Evolutionary conservation across 2,888 invertebrate species (phyloP).

Genomic region (Nasonovia ribisnigri): DNA sequence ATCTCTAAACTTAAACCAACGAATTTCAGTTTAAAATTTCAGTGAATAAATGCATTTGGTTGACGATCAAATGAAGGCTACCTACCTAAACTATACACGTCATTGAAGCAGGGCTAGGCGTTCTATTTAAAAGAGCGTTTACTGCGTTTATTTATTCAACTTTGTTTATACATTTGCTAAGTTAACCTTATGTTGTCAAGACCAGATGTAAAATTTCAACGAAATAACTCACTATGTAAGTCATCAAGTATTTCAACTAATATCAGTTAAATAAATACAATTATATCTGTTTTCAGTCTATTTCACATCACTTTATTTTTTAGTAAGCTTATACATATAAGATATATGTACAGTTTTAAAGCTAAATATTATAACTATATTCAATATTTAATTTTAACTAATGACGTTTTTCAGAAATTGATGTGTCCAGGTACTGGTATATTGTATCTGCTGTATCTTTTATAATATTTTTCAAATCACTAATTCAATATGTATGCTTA

Average conservation of each 20-base stretch:
- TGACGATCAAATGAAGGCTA: not conserved
- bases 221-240: not conserved
- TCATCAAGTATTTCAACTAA: not conserved
- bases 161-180: not conserved
- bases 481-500: not conserved
- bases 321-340: not conserved
- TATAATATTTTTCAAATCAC: not conserved
- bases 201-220: constrained; percentile 8
- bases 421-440: not conserved
- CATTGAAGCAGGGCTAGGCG: not conserved
- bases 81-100: not conserved
- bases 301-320: not conserved
- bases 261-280: not conserved
- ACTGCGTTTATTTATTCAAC: not conserved
- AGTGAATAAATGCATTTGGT: not conserved
- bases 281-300: not conserved
- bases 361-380: not conserved
- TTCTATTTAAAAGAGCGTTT: not conserved
- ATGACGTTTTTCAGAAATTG: not conserved
- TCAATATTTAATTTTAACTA: not conserved
- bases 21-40: not conserved
- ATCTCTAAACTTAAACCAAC: not conserved
- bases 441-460: not conserved
- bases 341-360: not conserved
- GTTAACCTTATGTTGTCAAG: not conserved